Percentiles rank a stretch among this genome's conserved stretches.
Conservation (phyloP, 2,888 invertebrate genomes). For the Mactromeris polynyma region DNA sequence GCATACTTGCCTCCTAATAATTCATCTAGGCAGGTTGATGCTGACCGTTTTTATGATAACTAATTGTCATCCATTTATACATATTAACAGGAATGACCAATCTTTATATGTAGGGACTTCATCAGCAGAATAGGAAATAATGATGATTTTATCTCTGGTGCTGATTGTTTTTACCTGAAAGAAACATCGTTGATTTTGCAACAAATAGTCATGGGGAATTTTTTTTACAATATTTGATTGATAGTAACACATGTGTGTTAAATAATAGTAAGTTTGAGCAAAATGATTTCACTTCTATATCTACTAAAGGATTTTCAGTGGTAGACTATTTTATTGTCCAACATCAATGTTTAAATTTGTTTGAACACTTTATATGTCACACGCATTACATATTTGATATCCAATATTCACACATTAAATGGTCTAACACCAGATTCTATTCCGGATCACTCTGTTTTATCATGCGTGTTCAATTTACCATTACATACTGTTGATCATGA, state of each 20-base stretch:
- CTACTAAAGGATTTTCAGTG: slow-evolving; percentile 1
- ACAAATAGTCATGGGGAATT: slow-evolving; percentile 1
- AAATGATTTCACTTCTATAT: slow-evolving; percentile 21
- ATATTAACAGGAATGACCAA: no score
- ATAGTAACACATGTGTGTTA: slow-evolving; percentile 3
- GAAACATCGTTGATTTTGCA: slow-evolving; percentile 6
- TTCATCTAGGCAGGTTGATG: no score
- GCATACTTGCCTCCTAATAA: no score
- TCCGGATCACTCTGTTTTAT: slow-evolving; percentile 26
- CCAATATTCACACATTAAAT: neutral
- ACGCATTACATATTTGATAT: neutral
- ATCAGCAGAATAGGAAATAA: slow-evolving; percentile 5
- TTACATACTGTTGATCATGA: neutral
- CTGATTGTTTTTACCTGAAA: neutral
- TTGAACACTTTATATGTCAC: slow-evolving; percentile 6
- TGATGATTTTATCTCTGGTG: slow-evolving; percentile 1
- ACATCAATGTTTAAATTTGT: neutral
- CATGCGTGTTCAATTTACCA: neutral
- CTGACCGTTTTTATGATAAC: no score
- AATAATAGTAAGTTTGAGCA: neutral
- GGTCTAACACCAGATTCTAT: neutral
- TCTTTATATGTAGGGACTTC: neutral
- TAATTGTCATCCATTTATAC: no score
- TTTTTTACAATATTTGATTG: neutral
- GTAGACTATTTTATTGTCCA: no score